phyloP scores from a whole-genome alignment of 2,888 invertebrate species.

The Sphinx pinastri region DNA sequence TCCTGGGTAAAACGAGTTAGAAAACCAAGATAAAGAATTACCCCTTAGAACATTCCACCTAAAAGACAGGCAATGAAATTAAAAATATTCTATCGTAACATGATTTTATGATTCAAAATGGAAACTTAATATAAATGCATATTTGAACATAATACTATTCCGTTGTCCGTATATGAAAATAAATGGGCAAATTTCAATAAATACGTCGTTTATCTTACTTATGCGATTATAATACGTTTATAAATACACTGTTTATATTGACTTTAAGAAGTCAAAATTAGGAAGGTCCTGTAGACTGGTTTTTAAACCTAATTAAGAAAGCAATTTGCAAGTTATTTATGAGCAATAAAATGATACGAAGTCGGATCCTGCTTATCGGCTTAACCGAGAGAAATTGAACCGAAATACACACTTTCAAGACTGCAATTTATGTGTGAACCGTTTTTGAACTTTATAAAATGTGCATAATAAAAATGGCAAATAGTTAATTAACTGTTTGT shows the following conservation, averaged over 20 bases:
- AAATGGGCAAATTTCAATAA: background rate
- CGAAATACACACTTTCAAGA: slow-evolving; percentile 14
- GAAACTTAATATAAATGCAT: background rate
- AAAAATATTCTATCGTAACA: background rate
- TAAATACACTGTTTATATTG: slow-evolving; percentile 33
- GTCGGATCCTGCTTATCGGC: slow-evolving; percentile 41
- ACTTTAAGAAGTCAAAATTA: slow-evolving; percentile 49
- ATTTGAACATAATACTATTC: too few relatives aligned
- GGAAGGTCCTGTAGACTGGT: slow-evolving; percentile 57
- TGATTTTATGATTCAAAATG: background rate
- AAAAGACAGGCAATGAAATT: background rate
- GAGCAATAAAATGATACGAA: slow-evolving; percentile 66
- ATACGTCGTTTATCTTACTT: slow-evolving; percentile 28
- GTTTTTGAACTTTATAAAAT: background rate
- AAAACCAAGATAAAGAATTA: background rate
- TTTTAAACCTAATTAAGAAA: slow-evolving; percentile 74
- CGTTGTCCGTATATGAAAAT: too few relatives aligned
- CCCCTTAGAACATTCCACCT: background rate
- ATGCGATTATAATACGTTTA: background rate
- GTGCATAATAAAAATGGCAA: background rate
- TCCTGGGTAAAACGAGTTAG: too few relatives aligned
- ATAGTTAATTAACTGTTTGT: too few relatives aligned
- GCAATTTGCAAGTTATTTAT: slow-evolving; percentile 79
- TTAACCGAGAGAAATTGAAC: slow-evolving; percentile 20
- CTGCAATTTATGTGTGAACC: slow-evolving; percentile 23